Conservation (phyloP, 2,113 vertebrate species). For the Tichodroma muraria region DNA sequence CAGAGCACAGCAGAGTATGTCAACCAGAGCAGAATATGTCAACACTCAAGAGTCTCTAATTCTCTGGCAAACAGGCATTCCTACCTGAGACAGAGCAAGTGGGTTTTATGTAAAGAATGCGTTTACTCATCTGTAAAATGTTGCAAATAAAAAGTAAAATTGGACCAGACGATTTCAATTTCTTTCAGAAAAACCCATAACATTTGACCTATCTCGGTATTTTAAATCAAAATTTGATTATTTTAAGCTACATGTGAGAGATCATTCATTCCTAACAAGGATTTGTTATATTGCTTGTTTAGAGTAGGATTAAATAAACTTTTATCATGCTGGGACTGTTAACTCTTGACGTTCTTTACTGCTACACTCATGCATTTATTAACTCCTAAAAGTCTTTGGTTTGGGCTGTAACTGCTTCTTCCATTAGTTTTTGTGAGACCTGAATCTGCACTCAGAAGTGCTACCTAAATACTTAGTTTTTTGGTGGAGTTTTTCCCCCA, state of each 20-base stretch:
- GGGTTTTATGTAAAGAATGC: not conserved
- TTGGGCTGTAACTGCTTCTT: not conserved
- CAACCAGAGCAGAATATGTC: not conserved
- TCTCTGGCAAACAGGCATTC: not conserved
- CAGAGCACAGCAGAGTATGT: not conserved
- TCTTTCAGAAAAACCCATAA: not conserved
- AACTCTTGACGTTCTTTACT: not conserved
- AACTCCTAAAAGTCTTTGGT: not conserved
- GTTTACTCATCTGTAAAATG: conserved; percentile 4
- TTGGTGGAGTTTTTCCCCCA: not conserved
- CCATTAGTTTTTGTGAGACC: not conserved
- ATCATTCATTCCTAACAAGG: conserved; percentile 19
- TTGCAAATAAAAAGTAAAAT: conserved; percentile 35
- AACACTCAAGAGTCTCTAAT: not conserved
- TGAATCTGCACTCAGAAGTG: not conserved
- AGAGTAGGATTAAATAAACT: conserved; percentile 29
- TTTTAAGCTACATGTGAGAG: conserved; percentile 15
- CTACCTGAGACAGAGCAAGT: not conserved
- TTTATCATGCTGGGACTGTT: not conserved
- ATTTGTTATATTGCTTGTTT: conserved; percentile 26
- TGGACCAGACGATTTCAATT: not conserved
- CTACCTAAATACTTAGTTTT: not conserved
- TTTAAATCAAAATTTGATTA: conserved; percentile 21
- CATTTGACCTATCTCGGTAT: not conserved
- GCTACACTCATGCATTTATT: not conserved